These are phyloP conservation scores for Chrysodeixis includens DNA, from an alignment of 2,888 invertebrate genomes.

Conservation along the genomic window DNA sequence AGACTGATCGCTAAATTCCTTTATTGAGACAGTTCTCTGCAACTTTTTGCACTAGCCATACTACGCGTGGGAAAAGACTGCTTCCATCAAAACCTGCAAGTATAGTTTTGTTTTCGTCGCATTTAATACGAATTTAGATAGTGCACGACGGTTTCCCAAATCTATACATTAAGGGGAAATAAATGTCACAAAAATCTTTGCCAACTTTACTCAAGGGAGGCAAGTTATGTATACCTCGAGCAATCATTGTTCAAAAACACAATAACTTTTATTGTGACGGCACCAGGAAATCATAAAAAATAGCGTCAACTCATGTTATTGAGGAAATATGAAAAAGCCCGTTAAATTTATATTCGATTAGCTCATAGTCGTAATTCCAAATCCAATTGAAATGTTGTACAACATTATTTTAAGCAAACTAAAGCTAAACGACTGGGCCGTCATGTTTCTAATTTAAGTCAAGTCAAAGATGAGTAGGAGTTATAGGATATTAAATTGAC, in stretches of 20 bases:
- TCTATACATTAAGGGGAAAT: too few species aligned
- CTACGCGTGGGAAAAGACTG: background rate
- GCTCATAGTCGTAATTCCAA: conserved; percentile 34
- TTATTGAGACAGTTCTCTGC: background rate
- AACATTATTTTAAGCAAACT: conserved; percentile 11
- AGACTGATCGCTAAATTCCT: background rate
- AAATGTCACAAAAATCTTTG: too few species aligned
- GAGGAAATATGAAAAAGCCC: conserved; percentile 44
- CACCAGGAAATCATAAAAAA: conserved; percentile 45
- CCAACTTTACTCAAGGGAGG: too few species aligned
- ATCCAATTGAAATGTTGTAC: conserved; percentile 31
- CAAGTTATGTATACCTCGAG: too few species aligned
- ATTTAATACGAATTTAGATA: too few species aligned
- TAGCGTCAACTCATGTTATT: conserved; percentile 23
- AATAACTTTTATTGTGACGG: conserved; percentile 18
- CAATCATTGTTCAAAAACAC: conserved; percentile 13
- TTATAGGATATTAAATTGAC: background rate
- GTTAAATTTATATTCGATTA: conserved; percentile 44
- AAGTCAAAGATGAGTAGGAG: background rate
- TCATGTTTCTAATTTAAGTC: background rate
- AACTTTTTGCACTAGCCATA: background rate
- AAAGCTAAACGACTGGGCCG: background rate
- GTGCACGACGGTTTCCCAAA: too few species aligned
- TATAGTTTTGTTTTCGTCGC: background rate
- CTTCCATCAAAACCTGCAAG: background rate